Conservation (phyloP, 2,888 invertebrate species). For the Xanthorhoe spadicearia region DNA sequence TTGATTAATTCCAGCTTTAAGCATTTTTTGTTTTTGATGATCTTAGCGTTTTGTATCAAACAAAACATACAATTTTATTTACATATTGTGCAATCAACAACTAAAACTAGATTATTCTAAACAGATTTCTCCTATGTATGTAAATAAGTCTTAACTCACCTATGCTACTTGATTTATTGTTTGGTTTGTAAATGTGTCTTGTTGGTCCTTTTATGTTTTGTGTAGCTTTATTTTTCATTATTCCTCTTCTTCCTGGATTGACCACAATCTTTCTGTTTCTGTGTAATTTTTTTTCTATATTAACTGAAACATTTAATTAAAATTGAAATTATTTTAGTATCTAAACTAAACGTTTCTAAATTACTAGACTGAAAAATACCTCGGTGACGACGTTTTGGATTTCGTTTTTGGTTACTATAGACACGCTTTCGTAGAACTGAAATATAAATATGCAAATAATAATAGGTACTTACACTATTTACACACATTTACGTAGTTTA, state of each 20-base stretch:
- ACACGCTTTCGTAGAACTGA: conserved; percentile 42
- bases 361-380: conserved; percentile 9
- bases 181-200: conserved; percentile 6
- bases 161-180: conserved; percentile 12
- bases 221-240: conserved; percentile 3
- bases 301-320: conserved; percentile 5
- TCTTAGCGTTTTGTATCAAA: no score
- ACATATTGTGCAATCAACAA: no score
- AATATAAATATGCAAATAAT: conserved; percentile 10
- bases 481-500: no score
- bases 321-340: neutral
- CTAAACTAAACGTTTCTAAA: neutral
- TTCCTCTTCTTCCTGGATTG: conserved; percentile 28
- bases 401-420: neutral
- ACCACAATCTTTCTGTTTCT: conserved; percentile 31
- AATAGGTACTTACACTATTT: neutral
- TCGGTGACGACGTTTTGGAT: conserved; percentile 19
- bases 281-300: conserved; percentile 25
- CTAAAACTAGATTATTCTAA: neutral
- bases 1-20: no score
- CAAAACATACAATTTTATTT: no score
- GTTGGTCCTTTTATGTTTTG: neutral
- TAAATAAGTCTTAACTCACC: conserved; percentile 15
- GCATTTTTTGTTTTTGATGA: no score
- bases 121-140: no score